A percentile compares a stretch with the other conserved stretches of the same genome.
phyloP scores from a whole-genome alignment of 2,797 vertebrate genomes.

The Eleutherodactylus coqui region DNA sequence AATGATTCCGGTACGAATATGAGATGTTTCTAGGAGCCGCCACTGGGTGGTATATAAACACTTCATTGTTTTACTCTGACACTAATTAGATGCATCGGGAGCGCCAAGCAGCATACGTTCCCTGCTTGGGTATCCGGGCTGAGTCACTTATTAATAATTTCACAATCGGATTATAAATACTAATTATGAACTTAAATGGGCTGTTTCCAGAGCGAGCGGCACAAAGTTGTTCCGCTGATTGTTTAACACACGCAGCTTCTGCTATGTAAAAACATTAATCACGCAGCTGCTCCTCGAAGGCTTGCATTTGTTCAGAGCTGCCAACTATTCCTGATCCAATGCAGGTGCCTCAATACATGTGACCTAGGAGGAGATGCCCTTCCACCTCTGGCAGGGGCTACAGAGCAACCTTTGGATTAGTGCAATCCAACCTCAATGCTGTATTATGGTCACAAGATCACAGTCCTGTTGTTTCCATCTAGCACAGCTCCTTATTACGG shows the following conservation, averaged over 20 bases:
- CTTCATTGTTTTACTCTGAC: conserved; percentile 50
- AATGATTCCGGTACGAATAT: conserved; percentile 9
- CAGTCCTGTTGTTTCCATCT: too few relatives aligned
- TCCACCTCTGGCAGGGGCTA: neutral
- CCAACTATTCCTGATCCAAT: neutral
- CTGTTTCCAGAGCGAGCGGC: conserved; percentile 16
- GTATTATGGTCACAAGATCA: too few relatives aligned
- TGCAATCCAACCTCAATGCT: too few relatives aligned
- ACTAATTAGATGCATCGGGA: conserved; percentile 50
- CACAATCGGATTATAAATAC: conserved; percentile 36
- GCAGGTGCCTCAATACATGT: neutral
- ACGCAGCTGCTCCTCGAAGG: neutral
- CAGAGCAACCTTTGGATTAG: too few relatives aligned
- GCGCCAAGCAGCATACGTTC: conserved; percentile 14
- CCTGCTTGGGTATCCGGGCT: neutral
- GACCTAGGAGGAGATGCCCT: neutral
- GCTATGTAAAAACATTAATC: conserved; percentile 10
- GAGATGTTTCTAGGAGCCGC: conserved; percentile 35
- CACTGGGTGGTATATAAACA: conserved; percentile 52
- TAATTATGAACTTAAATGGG: conserved; percentile 54
- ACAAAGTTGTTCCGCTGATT: neutral
- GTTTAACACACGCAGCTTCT: conserved; percentile 20
- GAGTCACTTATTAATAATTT: conserved; percentile 52
- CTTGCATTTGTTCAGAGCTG: neutral
- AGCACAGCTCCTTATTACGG: too few relatives aligned